Evolutionary conservation across 2,888 invertebrate genomes (phyloP).

Genomic region (Pardosa pseudoannulata): DNA sequence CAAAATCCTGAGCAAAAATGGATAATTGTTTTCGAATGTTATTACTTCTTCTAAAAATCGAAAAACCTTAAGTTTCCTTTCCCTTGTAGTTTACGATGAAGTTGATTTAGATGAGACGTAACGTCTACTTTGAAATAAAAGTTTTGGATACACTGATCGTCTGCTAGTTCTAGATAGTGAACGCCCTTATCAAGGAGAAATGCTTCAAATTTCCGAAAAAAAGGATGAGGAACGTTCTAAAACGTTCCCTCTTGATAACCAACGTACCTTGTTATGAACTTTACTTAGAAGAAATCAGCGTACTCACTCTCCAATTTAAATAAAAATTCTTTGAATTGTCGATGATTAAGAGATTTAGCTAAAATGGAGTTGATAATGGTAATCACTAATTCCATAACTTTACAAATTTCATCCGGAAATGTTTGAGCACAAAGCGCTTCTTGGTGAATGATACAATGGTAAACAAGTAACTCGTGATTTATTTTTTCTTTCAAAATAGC

Average conservation of each 20-base stretch:
- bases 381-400: too few species aligned
- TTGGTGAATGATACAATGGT: constrained; percentile 12
- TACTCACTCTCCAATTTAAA: not conserved
- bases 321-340: constrained; percentile 11
- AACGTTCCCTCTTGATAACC: constrained; percentile 13
- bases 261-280: too few species aligned
- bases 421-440: constrained; percentile 24
- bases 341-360: not conserved
- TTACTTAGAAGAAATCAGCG: not conserved
- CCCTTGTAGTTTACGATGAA: constrained; percentile 7
- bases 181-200: constrained; percentile 15
- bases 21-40: constrained; percentile 25
- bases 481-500: constrained; percentile 19
- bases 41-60: constrained; percentile 17
- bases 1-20: constrained; percentile 22
- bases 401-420: too few species aligned
- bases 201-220: constrained; percentile 4
- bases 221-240: constrained; percentile 7
- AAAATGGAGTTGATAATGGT: constrained; percentile 7
- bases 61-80: constrained; percentile 29
- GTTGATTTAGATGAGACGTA: constrained; percentile 20
- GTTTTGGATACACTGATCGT: constrained; percentile 18
- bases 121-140: constrained; percentile 28
- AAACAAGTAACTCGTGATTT: constrained; percentile 1
- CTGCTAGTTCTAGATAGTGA: constrained; percentile 7